These are phyloP conservation scores for Hormaphis cornu DNA, from an alignment of 1,140 invertebrate species.

Conservation along the genomic window DNA sequence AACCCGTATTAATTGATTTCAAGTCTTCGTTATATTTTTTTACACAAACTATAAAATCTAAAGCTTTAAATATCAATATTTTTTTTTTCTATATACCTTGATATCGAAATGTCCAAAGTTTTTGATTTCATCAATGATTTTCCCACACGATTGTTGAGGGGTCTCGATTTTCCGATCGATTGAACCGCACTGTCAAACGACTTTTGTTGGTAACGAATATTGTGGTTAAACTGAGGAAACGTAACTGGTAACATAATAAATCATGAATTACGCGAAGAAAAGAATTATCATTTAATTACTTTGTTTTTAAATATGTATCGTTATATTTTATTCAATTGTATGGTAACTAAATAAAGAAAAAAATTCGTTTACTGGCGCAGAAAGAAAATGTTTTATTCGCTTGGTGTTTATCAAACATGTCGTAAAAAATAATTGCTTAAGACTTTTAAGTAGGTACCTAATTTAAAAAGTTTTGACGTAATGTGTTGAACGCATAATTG, in stretches of 20 bases:
- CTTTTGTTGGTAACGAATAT: constrained; percentile 20
- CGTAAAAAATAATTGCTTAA: background rate
- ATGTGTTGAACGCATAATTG: background rate
- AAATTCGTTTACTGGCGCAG: no score
- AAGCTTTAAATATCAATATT: background rate
- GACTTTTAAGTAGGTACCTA: background rate
- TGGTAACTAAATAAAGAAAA: no score
- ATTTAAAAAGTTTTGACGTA: constrained; percentile 3
- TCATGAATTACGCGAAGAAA: background rate
- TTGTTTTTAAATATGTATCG: no score
- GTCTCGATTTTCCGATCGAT: constrained; percentile 14
- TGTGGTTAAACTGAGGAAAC: constrained; percentile 13
- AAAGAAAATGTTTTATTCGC: no score
- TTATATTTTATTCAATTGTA: no score
- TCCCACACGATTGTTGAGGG: background rate
- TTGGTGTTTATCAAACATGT: no score
- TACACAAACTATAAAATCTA: no score
- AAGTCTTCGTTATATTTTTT: no score
- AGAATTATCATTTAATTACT: background rate
- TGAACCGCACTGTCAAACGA: constrained; percentile 16
- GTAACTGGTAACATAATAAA: constrained; percentile 12
- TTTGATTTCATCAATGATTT: constrained; percentile 22
- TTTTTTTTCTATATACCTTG: background rate
- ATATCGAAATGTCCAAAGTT: background rate
- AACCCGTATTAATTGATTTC: no score